phyloP scores from a whole-genome alignment of 2,797 vertebrate genomes.

The Argentina silus region DNA sequence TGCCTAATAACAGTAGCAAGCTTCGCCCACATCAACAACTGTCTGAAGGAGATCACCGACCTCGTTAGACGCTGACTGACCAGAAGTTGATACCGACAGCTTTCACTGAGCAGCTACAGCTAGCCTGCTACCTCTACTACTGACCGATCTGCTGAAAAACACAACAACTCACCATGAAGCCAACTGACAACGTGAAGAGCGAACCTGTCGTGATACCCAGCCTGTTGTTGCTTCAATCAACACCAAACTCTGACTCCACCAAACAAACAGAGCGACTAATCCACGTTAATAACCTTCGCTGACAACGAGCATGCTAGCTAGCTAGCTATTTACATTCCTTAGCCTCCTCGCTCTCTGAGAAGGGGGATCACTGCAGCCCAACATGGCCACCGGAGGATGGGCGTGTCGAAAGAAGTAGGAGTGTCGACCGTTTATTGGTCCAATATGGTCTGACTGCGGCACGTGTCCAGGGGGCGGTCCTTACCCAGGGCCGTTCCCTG shows the following conservation, averaged over 20 bases:
- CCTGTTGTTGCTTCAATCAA: background rate
- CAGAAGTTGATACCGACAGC: background rate
- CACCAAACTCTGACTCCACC: background rate
- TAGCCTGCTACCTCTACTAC: background rate
- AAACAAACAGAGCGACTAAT: background rate
- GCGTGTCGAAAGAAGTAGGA: no score
- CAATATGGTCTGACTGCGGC: no score
- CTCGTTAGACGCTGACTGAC: background rate
- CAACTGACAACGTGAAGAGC: constrained; percentile 1
- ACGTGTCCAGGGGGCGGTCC: no score
- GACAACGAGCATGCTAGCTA: background rate
- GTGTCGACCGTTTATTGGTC: no score
- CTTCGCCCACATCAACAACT: no score
- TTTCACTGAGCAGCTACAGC: background rate
- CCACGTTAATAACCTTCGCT: background rate
- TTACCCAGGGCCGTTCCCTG: no score
- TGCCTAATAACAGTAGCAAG: no score
- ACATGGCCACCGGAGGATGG: no score
- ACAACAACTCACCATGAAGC: constrained; percentile 5
- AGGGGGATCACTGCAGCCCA: no score
- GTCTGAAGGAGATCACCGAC: no score
- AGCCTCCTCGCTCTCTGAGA: constrained; percentile 1
- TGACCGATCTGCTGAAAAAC: background rate
- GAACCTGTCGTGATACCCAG: background rate
- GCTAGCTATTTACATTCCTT: constrained; percentile 12